Base-by-base conservation (phyloP, 2,113 vertebrate genomes). In the Lepidothrix coronata region DNA sequence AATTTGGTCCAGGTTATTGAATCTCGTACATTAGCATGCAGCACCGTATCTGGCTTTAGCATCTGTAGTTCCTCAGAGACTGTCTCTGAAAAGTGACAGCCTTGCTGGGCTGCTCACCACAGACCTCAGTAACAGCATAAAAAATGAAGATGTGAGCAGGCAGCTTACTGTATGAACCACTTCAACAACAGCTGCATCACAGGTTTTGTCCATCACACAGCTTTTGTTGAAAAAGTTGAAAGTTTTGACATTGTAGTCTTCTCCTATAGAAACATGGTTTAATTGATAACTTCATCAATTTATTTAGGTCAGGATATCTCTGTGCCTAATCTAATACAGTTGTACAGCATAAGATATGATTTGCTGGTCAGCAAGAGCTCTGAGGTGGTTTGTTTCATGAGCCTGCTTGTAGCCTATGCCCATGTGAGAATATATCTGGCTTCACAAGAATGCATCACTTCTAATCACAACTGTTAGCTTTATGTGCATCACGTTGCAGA, bases 31-130 rank as follows among this genome's bases (percentile, higher is more conserved):
- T 79, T 77, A 84, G 24, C 27, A 59, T n/a, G 44, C 71, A 73
- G 37, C 28, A 35, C 52, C 0, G 0, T 18, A 73, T 61, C 73
- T 89, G 61, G 46, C 61, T 91, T 90, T 28, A 71, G 14, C 35
- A 84, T 37, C 73, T 85, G 55, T 44, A 84, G 48, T 14, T 87
- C 73, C 77, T 95, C 80, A 75, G 89, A 95, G 46, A 16, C 33
- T 78, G 10, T 20, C 31, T 91, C 30, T 88, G 67, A 46, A 59
- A 84, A 74, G 58, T 20, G 23, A 58, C 43, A 67, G 31, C 55
- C 55, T 83, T 51, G 23, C 33, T 78, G 61, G 19, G 35, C 80
- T 80, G 76, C 73, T 78, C 31, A 43, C 66, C 2, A 0, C 78
- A 90, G 71, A 79, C 28, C 49, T 88, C 74, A 65, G 25, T n/a